A percentile compares a stretch with the other conserved stretches of the same genome.
phyloP scores from a whole-genome alignment of 2,797 vertebrate genomes.

The Lateolabrax maculatus region DNA sequence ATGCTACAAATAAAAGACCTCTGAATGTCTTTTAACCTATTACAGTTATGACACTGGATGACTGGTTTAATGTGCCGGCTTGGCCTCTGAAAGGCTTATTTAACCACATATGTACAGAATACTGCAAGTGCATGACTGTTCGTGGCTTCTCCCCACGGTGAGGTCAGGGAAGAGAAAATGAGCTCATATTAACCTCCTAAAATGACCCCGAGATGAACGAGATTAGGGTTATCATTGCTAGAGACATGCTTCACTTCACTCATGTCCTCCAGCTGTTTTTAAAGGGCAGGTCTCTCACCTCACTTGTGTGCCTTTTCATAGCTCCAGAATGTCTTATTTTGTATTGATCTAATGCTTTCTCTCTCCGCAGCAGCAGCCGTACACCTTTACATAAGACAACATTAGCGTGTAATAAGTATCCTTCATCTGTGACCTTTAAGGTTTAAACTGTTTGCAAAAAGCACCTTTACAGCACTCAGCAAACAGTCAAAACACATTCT shows the following conservation, averaged over 20 bases:
- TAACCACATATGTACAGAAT: neutral
- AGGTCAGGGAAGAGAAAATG: constrained; percentile 24
- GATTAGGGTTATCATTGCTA: constrained; percentile 8
- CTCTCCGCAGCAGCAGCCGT: neutral
- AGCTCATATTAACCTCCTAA: neutral
- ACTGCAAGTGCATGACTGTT: neutral
- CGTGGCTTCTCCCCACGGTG: neutral
- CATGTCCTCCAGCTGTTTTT: constrained; percentile 10
- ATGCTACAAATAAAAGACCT: neutral
- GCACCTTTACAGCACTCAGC: neutral
- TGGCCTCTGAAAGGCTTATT: neutral
- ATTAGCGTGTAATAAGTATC: constrained; percentile 14
- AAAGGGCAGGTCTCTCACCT: constrained; percentile 24
- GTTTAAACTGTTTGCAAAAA: constrained; percentile 22
- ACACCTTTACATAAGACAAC: constrained; percentile 12
- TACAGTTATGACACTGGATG: neutral
- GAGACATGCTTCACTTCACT: constrained; percentile 22
- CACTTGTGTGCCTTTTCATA: neutral
- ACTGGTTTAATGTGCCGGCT: neutral
- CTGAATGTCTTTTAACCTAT: constrained; percentile 7
- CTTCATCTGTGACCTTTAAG: constrained; percentile 44
- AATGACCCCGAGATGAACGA: constrained; percentile 25
- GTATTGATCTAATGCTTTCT: neutral
- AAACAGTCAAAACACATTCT: constrained; percentile 27
- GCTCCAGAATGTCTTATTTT: constrained; percentile 3